Conservation (phyloP, 2,113 vertebrate species). For the Larimichthys polyactis region DNA sequence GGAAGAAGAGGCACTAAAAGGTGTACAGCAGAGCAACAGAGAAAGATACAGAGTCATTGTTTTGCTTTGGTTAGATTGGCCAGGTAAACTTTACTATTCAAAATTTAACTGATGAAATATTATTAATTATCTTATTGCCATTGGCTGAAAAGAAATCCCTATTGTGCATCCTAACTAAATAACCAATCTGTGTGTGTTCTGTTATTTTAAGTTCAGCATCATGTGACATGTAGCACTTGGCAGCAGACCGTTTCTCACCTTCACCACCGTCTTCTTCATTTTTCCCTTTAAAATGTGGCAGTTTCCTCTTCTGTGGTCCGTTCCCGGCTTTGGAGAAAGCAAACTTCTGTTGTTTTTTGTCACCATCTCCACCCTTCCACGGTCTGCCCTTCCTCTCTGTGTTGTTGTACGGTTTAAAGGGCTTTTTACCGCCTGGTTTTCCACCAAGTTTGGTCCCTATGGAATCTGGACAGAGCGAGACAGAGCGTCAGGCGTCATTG, state of each 20-base stretch:
- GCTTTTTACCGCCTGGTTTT: slow-evolving; percentile 69
- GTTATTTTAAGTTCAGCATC: background rate
- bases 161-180: no score
- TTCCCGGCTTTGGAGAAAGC: slow-evolving; percentile 59
- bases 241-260: slow-evolving; percentile 26
- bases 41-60: background rate
- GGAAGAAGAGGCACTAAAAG: background rate
- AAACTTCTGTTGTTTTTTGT: slow-evolving; percentile 59
- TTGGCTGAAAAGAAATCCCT: no score
- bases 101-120: no score
- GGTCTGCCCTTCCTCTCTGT: slow-evolving; percentile 56
- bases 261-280: slow-evolving; percentile 31
- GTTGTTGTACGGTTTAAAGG: slow-evolving; percentile 74
- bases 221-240: background rate
- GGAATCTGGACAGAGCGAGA: slow-evolving; percentile 57
- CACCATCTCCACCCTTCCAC: slow-evolving; percentile 49
- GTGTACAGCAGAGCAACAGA: background rate
- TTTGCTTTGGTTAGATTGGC: background rate
- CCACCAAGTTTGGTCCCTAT: slow-evolving; percentile 68
- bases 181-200: background rate
- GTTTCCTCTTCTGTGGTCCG: slow-evolving; percentile 60
- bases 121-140: no score
- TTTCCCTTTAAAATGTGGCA: background rate
- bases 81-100: background rate
- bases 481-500: fast-evolving